phyloP scores from a whole-genome alignment of 2,888 invertebrate genomes.

The Exephanes ischioxanthus region DNA sequence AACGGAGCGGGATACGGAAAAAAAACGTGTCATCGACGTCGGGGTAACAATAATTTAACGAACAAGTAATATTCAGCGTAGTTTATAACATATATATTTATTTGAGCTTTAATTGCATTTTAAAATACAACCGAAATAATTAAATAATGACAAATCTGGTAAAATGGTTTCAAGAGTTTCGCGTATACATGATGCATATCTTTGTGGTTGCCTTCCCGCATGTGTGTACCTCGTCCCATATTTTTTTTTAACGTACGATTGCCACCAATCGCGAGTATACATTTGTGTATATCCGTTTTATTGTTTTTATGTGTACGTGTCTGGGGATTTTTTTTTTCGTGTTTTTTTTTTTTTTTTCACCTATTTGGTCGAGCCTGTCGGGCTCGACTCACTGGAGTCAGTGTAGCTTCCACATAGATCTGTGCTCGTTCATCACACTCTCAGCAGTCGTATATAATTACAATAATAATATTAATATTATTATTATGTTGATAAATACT shows the following conservation, averaged over 20 bases:
- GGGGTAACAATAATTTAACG: conserved; percentile 39
- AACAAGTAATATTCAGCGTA: conserved; percentile 78
- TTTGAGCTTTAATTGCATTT: conserved; percentile 95
- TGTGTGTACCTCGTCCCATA: conserved; percentile 85
- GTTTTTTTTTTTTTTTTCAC: conserved; percentile 20
- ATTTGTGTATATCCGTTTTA: conserved; percentile 66
- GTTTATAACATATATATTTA: conserved; percentile 94
- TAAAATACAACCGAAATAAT: conserved; percentile 93
- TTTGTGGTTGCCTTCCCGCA: conserved; percentile 86
- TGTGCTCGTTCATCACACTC: conserved; percentile 81
- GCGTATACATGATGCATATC: conserved; percentile 92
- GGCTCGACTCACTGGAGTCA: conserved; percentile 47
- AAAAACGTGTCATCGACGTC: neutral
- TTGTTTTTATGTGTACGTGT: conserved; percentile 49
- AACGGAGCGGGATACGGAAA: conserved; percentile 5
- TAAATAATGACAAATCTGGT: conserved; percentile 93
- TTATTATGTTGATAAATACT: conserved; percentile 85
- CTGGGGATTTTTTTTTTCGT: conserved; percentile 45
- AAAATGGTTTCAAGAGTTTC: conserved; percentile 90
- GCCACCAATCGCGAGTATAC: conserved; percentile 62
- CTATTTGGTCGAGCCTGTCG: conserved; percentile 66
- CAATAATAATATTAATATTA: conserved; percentile 84
- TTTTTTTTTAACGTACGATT: conserved; percentile 77
- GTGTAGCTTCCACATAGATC: conserved; percentile 68
- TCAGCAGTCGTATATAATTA: conserved; percentile 85